Evolutionary conservation across 2,113 vertebrate species (phyloP), one percentile per base, ranked within the genome.

Genomic region (Pomatostomus ruficeps): DNA sequence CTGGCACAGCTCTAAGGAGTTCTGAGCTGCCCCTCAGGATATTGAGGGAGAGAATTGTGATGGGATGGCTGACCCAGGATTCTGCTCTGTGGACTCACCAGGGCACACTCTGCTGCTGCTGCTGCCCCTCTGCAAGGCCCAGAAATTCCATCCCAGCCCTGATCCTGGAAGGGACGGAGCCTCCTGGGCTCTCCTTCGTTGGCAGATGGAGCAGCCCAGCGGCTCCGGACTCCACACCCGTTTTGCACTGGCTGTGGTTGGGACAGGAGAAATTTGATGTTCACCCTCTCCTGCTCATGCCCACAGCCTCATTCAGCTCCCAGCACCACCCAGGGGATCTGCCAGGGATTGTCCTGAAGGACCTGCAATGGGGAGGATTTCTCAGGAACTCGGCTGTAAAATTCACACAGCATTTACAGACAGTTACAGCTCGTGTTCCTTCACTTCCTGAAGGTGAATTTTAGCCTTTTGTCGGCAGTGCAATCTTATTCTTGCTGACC

Each of bases 41-140:
- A 5, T 0, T 43, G 6, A 24, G 12, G 28, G 17, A 12, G 52
- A 31, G 23, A 28, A 7, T 2, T 45, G 59, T 5, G 4, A 5
- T 38, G 65, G 55, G 33, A 29, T 58, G 49, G 66, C 28, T 66
- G 42, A 54, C 38, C 45, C 72, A 81, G 74, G 52, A 21, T 4
- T 48, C 40, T 80, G 11, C 42, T 35, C 19, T 33, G 17, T 6
- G 25, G 6, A 10, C 22, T 15, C 43, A 59, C 31, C 36, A 48
- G 40, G 51, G n/a, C 68, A 49, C 12, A 10, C 11, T 18, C 42
- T 73, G 54, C 63, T 67, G 46, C 65, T 67, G 46, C 65, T 66
- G n/a, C 55, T 52, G 16, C 31, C 17, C 26, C 33, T 67, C n/a
- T 42, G 1, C 1, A 21, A 80, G 31, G 24, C 11, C 14, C 59